A percentile compares a stretch with the other conserved stretches of the same genome.
phyloP scores from a whole-genome alignment of 2,797 vertebrate genomes.

The Paratrypauchen microcephalus region DNA sequence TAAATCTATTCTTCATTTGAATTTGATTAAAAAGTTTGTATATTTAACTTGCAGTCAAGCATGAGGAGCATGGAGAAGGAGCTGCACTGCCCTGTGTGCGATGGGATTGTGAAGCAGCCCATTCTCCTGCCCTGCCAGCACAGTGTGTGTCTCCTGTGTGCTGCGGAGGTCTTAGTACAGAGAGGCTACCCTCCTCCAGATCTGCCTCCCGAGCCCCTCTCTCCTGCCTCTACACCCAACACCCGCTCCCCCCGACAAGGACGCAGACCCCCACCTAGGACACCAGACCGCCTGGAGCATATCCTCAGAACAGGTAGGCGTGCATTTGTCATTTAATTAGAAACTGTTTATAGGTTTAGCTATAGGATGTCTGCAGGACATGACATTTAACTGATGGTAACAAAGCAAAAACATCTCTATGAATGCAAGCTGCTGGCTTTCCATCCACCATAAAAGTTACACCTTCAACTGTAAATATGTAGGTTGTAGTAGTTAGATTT shows the following conservation, averaged over 20 bases:
- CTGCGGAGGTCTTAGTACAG: constrained; percentile 90
- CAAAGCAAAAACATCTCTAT: too few species aligned
- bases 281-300: constrained; percentile 87
- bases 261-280: constrained; percentile 83
- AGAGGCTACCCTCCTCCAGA: constrained; percentile 88
- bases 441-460: too few species aligned
- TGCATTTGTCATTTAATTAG: background rate
- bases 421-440: too few species aligned
- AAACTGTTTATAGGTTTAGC: background rate
- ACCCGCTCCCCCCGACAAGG: constrained; percentile 88
- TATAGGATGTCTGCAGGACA: background rate
- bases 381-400: too few species aligned
- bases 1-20: too few species aligned
- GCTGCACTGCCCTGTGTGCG: constrained; percentile 91
- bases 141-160: constrained; percentile 93
- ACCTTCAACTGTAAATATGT: too few species aligned
- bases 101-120: constrained; percentile 95
- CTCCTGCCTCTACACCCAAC: constrained; percentile 88
- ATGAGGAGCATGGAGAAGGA: constrained; percentile 98
- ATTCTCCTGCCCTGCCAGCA: constrained; percentile 91
- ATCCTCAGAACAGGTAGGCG: constrained; percentile 88
- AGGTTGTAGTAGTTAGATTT: too few species aligned
- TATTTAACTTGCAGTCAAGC: constrained; percentile 80
- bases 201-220: constrained; percentile 90
- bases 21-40: background rate